Percentiles rank a stretch among this genome's conserved stretches.
phyloP scores from a whole-genome alignment of 1,140 invertebrate genomes.

The Neodiprion virginianus region DNA sequence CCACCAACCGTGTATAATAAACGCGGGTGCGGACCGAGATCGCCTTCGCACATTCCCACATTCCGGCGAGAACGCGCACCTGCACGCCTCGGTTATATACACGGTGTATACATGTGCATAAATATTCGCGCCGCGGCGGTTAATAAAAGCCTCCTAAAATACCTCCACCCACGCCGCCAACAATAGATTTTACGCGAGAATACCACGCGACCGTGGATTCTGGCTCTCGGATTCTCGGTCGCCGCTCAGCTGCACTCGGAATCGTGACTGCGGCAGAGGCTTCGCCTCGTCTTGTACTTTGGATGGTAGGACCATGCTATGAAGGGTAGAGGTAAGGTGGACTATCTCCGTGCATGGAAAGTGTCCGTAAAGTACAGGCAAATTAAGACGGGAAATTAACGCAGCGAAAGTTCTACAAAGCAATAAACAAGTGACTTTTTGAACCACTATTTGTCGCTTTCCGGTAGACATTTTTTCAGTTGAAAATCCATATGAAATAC shows the following conservation, averaged over 20 bases:
- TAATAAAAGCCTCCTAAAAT: slow-evolving; percentile 50
- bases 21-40: background rate
- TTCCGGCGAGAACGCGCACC: no score
- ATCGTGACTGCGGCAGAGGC: background rate
- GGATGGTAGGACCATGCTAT: background rate
- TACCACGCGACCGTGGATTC: background rate
- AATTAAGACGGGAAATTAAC: no score
- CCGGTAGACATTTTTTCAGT: no score
- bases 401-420: no score
- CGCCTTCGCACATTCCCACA: background rate
- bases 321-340: no score
- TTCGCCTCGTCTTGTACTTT: background rate
- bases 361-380: no score
- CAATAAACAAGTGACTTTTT: no score
- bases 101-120: slow-evolving; percentile 39
- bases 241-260: background rate
- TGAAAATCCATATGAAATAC: no score
- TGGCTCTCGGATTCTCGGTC: no score
- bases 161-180: slow-evolving; percentile 12
- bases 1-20: background rate
- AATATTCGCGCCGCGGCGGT: slow-evolving; percentile 43
- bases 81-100: slow-evolving; percentile 18
- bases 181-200: slow-evolving; percentile 1
- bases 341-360: no score
- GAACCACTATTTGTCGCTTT: no score